These are phyloP conservation scores for Alloscopus bannaensis DNA, from an alignment of 2,888 invertebrate genomes.

Conservation along the genomic window DNA sequence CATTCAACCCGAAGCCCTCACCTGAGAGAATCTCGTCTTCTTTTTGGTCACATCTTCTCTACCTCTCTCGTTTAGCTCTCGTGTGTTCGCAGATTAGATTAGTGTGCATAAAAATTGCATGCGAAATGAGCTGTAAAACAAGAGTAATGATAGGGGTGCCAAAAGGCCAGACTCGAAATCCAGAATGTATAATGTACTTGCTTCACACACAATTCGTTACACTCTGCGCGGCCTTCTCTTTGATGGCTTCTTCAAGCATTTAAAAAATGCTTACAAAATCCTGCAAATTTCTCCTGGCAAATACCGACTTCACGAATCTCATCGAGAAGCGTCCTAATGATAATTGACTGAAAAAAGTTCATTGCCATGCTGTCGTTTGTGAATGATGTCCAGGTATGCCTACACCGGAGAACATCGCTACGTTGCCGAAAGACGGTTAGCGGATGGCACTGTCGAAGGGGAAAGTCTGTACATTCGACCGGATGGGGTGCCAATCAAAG, in stretches of 20 bases:
- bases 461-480: slow-evolving; percentile 71
- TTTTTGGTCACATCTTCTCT: not conserved
- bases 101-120: not conserved
- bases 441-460: slow-evolving; percentile 72
- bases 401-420: slow-evolving; percentile 72
- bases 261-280: too few species aligned
- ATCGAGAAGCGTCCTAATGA: too few species aligned
- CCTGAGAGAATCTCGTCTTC: not conserved
- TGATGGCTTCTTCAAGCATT: too few species aligned
- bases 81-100: not conserved
- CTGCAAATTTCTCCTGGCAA: too few species aligned
- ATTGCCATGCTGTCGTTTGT: too few species aligned
- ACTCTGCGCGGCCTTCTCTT: too few species aligned
- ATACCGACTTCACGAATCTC: too few species aligned
- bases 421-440: slow-evolving; percentile 66
- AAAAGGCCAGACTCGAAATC: not conserved
- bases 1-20: slow-evolving; percentile 80
- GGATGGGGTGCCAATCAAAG: slow-evolving; percentile 72
- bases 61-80: not conserved
- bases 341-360: too few species aligned
- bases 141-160: slow-evolving; percentile 3
- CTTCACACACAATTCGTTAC: too few species aligned
- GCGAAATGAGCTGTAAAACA: not conserved
- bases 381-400: slow-evolving; percentile 71
- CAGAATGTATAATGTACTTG: too few species aligned